A percentile compares a stretch with the other conserved stretches of the same genome.
Evolutionary conservation across 2,797 vertebrate species (phyloP).

Genomic region (Rhadinocentrus ornatus): DNA sequence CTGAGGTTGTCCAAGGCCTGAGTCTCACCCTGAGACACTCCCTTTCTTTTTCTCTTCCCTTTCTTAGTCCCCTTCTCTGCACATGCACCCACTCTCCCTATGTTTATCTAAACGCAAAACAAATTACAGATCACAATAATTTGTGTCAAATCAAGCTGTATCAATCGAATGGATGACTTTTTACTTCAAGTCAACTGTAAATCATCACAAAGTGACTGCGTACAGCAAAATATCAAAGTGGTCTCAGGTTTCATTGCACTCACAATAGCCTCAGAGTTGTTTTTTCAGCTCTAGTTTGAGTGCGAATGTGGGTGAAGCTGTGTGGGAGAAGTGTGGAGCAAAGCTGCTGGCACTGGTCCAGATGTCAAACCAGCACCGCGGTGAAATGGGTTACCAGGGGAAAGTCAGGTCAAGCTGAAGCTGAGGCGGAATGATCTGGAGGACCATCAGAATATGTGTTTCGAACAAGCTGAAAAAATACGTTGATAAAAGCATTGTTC

Average conservation of each 20-base stretch:
- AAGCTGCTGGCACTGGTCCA: slow-evolving; percentile 60
- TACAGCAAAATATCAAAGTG: slow-evolving; percentile 43
- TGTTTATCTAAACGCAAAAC: slow-evolving; percentile 21
- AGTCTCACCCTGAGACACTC: slow-evolving; percentile 71
- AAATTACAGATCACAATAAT: slow-evolving; percentile 9
- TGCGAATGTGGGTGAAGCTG: slow-evolving; percentile 39
- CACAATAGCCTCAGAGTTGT: slow-evolving; percentile 59
- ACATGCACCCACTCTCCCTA: background rate
- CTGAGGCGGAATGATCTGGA: slow-evolving; percentile 32
- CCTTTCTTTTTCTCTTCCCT: slow-evolving; percentile 51
- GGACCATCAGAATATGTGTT: slow-evolving; percentile 15
- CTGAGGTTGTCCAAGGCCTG: slow-evolving; percentile 71
- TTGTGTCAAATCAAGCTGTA: slow-evolving; percentile 1
- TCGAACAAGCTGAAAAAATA: slow-evolving; percentile 10
- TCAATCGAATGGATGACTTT: background rate
- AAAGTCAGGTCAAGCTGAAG: slow-evolving; percentile 69
- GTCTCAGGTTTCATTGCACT: slow-evolving; percentile 38
- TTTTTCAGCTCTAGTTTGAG: slow-evolving; percentile 37
- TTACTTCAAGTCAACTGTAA: background rate
- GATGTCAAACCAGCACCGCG: slow-evolving; percentile 60
- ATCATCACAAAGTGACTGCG: slow-evolving; percentile 21
- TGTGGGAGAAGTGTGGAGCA: slow-evolving; percentile 58
- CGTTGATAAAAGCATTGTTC: background rate
- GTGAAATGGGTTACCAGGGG: slow-evolving; percentile 60
- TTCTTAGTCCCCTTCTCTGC: slow-evolving; percentile 11